Conservation (phyloP, 2,113 vertebrate genomes). For the Chroicocephalus ridibundus region DNA sequence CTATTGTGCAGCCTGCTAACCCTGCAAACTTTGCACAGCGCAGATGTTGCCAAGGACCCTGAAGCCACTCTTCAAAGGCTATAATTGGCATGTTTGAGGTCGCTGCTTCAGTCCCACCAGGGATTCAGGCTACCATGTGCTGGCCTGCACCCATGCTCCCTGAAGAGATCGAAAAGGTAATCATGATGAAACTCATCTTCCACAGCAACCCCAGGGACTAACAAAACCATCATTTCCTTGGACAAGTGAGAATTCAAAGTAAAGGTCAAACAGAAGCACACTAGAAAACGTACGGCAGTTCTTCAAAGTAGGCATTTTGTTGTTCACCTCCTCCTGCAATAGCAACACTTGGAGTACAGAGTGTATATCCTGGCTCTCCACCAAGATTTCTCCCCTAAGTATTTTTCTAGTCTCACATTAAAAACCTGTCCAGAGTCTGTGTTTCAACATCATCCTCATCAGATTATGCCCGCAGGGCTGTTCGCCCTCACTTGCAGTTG, state of each 20-base stretch:
- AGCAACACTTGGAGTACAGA: neutral
- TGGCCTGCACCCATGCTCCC: neutral
- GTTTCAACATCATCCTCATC: neutral
- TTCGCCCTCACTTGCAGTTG: neutral
- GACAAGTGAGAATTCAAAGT: neutral
- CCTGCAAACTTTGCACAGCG: neutral
- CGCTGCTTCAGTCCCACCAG: neutral
- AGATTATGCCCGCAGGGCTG: neutral
- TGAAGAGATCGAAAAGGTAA: neutral
- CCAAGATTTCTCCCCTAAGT: accelerated
- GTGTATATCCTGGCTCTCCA: neutral
- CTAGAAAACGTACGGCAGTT: neutral
- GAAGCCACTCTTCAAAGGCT: neutral
- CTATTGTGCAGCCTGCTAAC: neutral
- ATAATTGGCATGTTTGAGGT: neutral
- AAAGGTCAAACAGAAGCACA: neutral
- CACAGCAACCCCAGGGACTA: neutral
- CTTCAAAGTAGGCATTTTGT: neutral
- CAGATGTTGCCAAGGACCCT: neutral
- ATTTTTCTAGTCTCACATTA: neutral
- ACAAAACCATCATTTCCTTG: neutral
- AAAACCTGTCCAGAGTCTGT: neutral
- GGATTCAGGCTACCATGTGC: neutral
- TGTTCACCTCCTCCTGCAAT: neutral
- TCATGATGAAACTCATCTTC: neutral